These are phyloP conservation scores for Clarias laeviceps DNA, from an alignment of 2,797 vertebrate species.

Conservation along the genomic window DNA sequence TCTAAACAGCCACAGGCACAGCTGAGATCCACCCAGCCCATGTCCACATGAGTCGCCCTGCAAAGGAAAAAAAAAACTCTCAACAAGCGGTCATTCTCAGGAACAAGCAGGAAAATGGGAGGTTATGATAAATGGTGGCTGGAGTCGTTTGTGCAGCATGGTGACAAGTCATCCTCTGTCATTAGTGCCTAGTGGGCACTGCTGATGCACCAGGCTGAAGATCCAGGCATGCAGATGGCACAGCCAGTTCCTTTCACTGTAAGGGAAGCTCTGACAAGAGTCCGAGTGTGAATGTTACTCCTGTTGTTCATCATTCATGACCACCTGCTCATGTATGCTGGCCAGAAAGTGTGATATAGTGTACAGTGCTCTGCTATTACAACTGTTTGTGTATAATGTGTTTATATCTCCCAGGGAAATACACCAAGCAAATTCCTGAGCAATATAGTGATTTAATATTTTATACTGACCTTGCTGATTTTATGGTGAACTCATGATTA, in stretches of 20 bases:
- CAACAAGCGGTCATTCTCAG: not conserved
- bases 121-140: conserved; percentile 44
- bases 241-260: conserved; percentile 24
- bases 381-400: not conserved
- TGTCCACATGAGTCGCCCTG: not conserved
- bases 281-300: not conserved
- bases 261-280: conserved; percentile 13
- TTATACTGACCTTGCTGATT: not conserved
- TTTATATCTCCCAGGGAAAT: not conserved
- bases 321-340: conserved; percentile 43
- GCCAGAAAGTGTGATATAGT: conserved; percentile 15
- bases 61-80: not conserved
- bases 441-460: not conserved
- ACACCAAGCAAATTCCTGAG: not conserved
- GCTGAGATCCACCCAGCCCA: conserved; percentile 32
- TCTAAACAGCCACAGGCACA: conserved; percentile 37
- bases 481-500: not conserved
- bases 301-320: conserved; percentile 38
- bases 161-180: conserved; percentile 52
- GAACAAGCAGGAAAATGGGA: conserved; percentile 15
- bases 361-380: not conserved
- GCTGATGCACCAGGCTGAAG: conserved; percentile 2
- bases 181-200: conserved; percentile 41
- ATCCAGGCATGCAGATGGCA: conserved; percentile 48
- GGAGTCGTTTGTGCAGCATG: conserved; percentile 42